A percentile compares a stretch with the other conserved stretches of the same genome.
phyloP scores from a whole-genome alignment of 1,140 invertebrate genomes.

The Aplysia californica region DNA sequence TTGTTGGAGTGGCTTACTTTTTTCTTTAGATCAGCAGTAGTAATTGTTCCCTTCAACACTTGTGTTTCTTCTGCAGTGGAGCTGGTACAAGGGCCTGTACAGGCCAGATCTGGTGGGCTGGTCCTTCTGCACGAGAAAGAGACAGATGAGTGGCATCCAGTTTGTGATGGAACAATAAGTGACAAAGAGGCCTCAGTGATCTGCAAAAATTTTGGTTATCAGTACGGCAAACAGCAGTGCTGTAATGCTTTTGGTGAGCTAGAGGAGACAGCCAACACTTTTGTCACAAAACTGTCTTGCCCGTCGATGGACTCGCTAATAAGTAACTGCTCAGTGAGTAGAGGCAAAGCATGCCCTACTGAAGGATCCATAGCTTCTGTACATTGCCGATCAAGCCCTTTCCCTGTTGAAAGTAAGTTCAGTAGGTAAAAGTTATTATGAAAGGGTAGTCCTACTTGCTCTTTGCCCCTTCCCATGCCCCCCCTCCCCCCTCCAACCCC shows the following conservation, averaged over 20 bases:
- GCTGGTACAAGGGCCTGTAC: no score
- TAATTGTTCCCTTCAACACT: no score
- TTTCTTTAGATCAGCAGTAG: no score
- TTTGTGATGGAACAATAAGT: constrained; percentile 50
- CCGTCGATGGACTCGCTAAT: constrained; percentile 67
- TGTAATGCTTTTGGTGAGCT: constrained; percentile 45
- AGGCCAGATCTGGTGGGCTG: no score
- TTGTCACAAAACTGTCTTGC: constrained; percentile 42
- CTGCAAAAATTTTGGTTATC: constrained; percentile 77
- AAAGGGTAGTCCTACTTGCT: no score
- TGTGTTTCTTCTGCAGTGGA: no score
- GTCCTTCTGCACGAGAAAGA: constrained; percentile 33
- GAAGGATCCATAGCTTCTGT: constrained; percentile 45
- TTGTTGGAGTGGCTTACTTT: no score
- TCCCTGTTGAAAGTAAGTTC: constrained; percentile 7
- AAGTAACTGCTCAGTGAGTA: constrained; percentile 72
- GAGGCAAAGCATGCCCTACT: not conserved
- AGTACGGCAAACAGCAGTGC: constrained; percentile 48
- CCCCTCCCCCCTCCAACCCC: no score
- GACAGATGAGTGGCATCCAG: constrained; percentile 30
- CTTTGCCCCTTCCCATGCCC: no score
- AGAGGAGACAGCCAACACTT: constrained; percentile 4
- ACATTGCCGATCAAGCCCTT: constrained; percentile 38
- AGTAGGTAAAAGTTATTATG: no score
- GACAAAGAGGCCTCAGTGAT: constrained; percentile 72